phyloP scores from a whole-genome alignment of 2,888 invertebrate genomes.

The Hofmannophila pseudospretella region DNA sequence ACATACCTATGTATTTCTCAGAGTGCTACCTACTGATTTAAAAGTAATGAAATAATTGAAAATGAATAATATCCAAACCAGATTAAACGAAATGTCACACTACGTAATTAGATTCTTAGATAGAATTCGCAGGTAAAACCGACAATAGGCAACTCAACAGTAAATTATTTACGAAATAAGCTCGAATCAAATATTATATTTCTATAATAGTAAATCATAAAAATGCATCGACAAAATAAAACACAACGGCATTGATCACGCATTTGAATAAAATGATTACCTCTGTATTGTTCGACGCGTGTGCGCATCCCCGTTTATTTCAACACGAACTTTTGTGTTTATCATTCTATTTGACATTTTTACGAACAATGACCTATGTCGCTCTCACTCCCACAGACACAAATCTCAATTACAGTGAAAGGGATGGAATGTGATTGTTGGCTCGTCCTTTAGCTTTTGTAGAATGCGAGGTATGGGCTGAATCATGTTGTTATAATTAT shows the following conservation, averaged over 20 bases:
- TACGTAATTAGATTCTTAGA: no score
- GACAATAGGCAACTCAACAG: no score
- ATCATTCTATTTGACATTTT: constrained; percentile 76
- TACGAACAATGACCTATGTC: constrained; percentile 58
- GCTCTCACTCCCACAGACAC: constrained; percentile 40
- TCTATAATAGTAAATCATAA: constrained; percentile 12
- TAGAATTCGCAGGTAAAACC: no score
- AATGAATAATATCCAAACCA: no score
- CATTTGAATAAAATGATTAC: constrained; percentile 64
- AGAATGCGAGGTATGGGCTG: constrained; percentile 60
- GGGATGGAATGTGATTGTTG: constrained; percentile 49
- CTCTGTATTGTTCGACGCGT: constrained; percentile 50
- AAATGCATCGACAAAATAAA: constrained; percentile 4
- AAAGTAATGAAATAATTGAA: no score
- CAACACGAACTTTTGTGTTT: constrained; percentile 71
- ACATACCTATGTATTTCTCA: no score
- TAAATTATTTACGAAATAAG: no score
- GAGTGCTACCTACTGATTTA: no score
- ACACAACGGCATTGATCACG: constrained; percentile 28
- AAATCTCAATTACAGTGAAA: constrained; percentile 32
- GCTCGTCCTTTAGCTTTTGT: constrained; percentile 44
- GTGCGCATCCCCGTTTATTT: constrained; percentile 51
- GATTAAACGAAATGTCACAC: no score
- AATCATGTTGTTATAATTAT: constrained; percentile 63
- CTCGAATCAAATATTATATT: no score